Evolutionary conservation across 2,888 invertebrate species (phyloP), one percentile per base, ranked within the genome.

Genomic region (Chymomyza amoena): DNA sequence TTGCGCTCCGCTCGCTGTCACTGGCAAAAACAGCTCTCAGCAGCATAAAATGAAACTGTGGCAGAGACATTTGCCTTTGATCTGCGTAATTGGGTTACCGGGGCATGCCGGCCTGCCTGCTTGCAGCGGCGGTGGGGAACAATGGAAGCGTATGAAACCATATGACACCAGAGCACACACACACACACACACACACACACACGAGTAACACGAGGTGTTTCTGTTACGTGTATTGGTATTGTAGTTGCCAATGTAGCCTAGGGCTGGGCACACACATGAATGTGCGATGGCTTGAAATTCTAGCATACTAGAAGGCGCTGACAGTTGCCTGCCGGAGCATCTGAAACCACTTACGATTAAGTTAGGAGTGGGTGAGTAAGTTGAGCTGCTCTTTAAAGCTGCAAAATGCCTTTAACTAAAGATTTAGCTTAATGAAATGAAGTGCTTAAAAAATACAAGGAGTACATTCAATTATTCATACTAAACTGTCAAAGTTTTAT

Each of bases 1-100:
- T 45, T 13, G 39, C 39, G 13, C 13, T 45, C 39, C 39, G 13
- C 13, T 45, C 39, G 13, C 39, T 45, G 39, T 45, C 39, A 45
- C 39, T 45, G 10, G 39, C 39, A 45, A 45, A 45, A 45, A 45
- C 39, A 45, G 39, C 39, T 32, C 32, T 32, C 9, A 32, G 13
- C 39, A 45, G 39, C 39, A 45, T 10, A 10, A 45, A 45, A 45
- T 45, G 39, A 45, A 45, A 45, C 39, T 45, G 39, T 45, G 39
- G 39, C 39, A 45, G 13, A 10, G 13, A 45, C 39, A 13, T 45
- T 45, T 45, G 51, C 62, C 76, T 76, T 76, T 74, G 74, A 74
- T 76, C 76, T 64, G 32, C 67, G 67, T 74, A 75, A 76, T 76
- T 74, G 76, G 76, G 76, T 75, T 74, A 74, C 76, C 71, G 66